A percentile compares a stretch with the other conserved stretches of the same genome.
phyloP scores from a whole-genome alignment of 2,888 invertebrate species.

The Zygothrica quintamaculata region DNA sequence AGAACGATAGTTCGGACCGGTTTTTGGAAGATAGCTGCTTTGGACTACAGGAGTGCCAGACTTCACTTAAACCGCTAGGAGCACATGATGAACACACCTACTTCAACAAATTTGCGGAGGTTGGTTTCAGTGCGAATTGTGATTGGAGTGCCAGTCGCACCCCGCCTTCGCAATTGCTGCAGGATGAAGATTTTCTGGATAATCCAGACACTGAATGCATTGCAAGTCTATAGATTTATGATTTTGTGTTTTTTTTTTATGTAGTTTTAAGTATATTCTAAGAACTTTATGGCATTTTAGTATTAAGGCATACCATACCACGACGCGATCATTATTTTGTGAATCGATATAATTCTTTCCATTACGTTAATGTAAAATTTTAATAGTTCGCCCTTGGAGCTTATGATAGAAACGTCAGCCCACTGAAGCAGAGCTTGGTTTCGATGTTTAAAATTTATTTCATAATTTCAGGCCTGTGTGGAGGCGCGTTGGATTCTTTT shows the following conservation, averaged over 20 bases:
- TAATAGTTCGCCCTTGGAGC: constrained; percentile 44
- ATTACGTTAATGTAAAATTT: constrained; percentile 39
- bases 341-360: constrained; percentile 80
- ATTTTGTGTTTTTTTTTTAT: constrained; percentile 19
- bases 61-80: constrained; percentile 9
- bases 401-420: constrained; percentile 61
- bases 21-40: constrained; percentile 50
- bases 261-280: constrained; percentile 25
- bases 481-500: constrained; percentile 56
- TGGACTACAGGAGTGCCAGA: constrained; percentile 18
- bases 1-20: constrained; percentile 53
- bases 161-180: constrained; percentile 70
- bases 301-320: constrained; percentile 27
- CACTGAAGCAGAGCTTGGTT: constrained; percentile 44
- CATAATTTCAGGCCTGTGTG: constrained; percentile 57
- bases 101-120: constrained; percentile 48
- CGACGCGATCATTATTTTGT: constrained; percentile 46
- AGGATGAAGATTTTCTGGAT: constrained; percentile 45
- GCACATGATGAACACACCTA: constrained; percentile 61
- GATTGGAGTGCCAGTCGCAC: constrained; percentile 84
- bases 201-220: constrained; percentile 12
- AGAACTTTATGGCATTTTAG: constrained; percentile 24
- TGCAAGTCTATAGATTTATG: constrained; percentile 51
- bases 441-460: constrained; percentile 45
- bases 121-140: constrained; percentile 86